Evolutionary conservation across 2,797 vertebrate genomes (phyloP).

Genomic region (Spea hammondii): DNA sequence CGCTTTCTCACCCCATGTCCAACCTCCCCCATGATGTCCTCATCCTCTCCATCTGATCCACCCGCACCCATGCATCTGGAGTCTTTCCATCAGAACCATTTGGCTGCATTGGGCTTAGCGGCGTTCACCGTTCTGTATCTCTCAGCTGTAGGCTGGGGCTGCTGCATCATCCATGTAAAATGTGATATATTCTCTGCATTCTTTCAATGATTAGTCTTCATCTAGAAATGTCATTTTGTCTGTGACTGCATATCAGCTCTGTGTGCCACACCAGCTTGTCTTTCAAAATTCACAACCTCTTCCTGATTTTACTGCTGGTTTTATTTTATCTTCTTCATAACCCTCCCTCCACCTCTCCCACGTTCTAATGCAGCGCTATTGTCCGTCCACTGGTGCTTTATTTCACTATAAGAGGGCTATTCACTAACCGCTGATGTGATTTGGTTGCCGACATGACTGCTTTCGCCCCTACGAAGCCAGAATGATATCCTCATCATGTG

Average conservation of each 20-base stretch:
- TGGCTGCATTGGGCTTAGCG: constrained; percentile 37
- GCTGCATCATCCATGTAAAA: constrained; percentile 19
- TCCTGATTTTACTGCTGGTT: background rate
- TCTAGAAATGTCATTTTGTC: constrained; percentile 34
- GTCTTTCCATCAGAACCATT: background rate
- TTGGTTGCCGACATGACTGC: too few relatives aligned
- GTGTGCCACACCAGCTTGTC: constrained; percentile 17
- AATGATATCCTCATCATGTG: too few relatives aligned
- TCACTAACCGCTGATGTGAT: too few relatives aligned
- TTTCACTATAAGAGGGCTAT: too few relatives aligned
- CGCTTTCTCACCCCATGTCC: constrained; percentile 19
- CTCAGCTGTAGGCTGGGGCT: constrained; percentile 18
- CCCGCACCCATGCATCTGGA: background rate
- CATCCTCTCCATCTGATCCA: background rate
- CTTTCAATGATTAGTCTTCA: constrained; percentile 34
- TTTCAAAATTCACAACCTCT: background rate
- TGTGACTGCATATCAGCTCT: constrained; percentile 42
- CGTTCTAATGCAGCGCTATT: background rate
- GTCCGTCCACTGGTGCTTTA: background rate
- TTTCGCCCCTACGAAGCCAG: too few relatives aligned
- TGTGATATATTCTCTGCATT: constrained; percentile 21
- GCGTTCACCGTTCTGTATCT: constrained; percentile 10
- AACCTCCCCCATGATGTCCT: background rate
- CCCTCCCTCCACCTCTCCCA: background rate
- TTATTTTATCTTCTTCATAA: background rate